phyloP scores from a whole-genome alignment of 2,113 vertebrate genomes.

The Leucoraja erinaceus region DNA sequence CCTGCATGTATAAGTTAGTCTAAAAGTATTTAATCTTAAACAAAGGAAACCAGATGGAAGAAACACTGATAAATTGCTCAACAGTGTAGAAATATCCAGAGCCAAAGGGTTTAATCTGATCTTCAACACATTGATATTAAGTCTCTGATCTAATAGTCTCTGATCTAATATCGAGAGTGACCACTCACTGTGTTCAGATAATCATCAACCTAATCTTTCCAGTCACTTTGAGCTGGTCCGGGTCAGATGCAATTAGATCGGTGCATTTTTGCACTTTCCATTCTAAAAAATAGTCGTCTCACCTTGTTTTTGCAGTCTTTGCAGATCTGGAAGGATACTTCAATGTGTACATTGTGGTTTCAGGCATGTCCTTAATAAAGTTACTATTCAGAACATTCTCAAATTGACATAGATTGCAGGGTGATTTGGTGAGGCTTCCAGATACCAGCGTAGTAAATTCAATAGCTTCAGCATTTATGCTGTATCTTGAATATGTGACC shows the following conservation, averaged over 20 bases:
- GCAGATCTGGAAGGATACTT: background rate
- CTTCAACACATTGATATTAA: background rate
- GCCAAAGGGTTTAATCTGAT: background rate
- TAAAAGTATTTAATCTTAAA: background rate
- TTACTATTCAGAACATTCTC: background rate
- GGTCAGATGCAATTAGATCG: background rate
- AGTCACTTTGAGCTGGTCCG: background rate
- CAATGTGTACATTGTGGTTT: background rate
- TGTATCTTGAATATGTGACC: background rate
- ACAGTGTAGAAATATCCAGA: background rate
- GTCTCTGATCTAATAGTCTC: background rate
- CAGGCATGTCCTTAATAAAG: background rate
- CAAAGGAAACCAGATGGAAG: background rate
- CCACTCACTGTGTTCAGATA: background rate
- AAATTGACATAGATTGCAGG: too few species aligned
- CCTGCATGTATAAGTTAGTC: background rate
- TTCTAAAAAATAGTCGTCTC: background rate
- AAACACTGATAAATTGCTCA: background rate
- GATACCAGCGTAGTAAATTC: background rate
- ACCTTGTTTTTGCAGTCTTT: background rate
- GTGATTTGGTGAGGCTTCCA: too few species aligned
- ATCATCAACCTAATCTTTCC: background rate
- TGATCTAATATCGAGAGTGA: background rate
- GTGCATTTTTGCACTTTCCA: background rate
- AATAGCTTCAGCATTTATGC: background rate